Base-by-base conservation (phyloP, 2,113 vertebrate species). In the Notarius lentiginosus region DNA sequence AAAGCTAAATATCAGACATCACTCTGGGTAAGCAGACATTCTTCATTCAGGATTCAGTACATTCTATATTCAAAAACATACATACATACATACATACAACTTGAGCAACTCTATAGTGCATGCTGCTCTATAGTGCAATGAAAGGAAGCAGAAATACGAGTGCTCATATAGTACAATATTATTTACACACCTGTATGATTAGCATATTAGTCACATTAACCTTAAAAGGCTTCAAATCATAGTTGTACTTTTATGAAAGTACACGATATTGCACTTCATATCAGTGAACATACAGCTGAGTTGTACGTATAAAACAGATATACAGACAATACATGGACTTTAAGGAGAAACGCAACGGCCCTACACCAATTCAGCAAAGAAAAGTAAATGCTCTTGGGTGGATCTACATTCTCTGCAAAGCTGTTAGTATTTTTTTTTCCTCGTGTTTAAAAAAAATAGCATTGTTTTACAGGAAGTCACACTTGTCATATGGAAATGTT, bases 391-490 rank as follows among this genome's bases (percentile, higher is more conserved):
- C 53, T 58, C 10, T 27, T 0, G 11, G 11, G 58, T 20, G 55
- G 8, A 34, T 34, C 30, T 7, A 10, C 0, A 17, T 56, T 79
- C 2, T 79, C 14, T n/a, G 2, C 7, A 34, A 65, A 70, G 60
- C 47, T 55, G 30, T 75, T 68, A 24, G 17, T 1, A 1, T 47
- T 53, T 22, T 51, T 20, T 27, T 24, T 70, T 70, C 2, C 41
- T 53, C 66, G 79, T 58, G 82, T 83, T 83, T 20, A 85, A 75
- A 87, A 89, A 27, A 51, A 10, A 56, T 70, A 27, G 65, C 41
- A 75, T 18, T 1, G 55, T 49, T 34, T 83, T 83, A 83, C 86
- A 89, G 83, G 83, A 86, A 85, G 76, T 79, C 55, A 79, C 68
- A 24, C 66, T 77, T 47, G 20, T 30, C 4, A 10, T 2, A 55